Conservation (phyloP, 2,113 vertebrate genomes). For the Thunnus maccoyii region DNA sequence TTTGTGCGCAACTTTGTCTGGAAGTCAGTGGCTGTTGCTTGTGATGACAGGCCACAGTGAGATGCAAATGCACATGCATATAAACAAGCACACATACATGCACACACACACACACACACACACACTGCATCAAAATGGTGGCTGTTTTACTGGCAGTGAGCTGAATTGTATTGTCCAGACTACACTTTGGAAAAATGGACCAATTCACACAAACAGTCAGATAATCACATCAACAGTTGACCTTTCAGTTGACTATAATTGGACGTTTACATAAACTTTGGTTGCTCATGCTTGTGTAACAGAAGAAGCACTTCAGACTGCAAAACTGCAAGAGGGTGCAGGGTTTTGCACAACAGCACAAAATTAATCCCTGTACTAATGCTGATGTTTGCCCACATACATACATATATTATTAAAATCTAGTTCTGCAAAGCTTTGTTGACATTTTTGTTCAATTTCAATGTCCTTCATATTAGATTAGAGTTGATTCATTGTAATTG, state of each 20-base stretch:
- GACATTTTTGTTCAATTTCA: too few relatives aligned
- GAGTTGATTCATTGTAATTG: too few relatives aligned
- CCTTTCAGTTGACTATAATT: slow-evolving; percentile 3
- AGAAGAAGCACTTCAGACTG: slow-evolving; percentile 11
- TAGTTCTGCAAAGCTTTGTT: too few relatives aligned
- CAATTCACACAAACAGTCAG: slow-evolving; percentile 14
- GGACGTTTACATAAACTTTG: slow-evolving; percentile 42
- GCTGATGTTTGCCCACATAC: slow-evolving; percentile 8
- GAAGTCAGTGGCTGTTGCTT: slow-evolving; percentile 1
- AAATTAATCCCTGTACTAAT: neutral
- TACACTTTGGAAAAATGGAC: neutral
- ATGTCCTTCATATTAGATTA: too few relatives aligned
- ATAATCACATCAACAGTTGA: slow-evolving; percentile 31
- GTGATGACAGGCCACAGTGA: neutral
- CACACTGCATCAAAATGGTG: neutral
- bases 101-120: neutral
- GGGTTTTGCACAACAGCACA: slow-evolving; percentile 16
- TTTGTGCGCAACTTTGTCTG: slow-evolving; percentile 22
- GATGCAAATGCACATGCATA: neutral
- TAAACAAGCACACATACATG: neutral
- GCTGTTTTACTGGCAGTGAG: neutral
- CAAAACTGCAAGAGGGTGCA: neutral
- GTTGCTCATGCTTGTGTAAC: neutral
- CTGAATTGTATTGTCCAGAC: neutral
- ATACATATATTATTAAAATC: neutral